Evolutionary conservation across 2,888 invertebrate genomes (phyloP), one percentile per base, ranked within the genome.

Genomic region (Apocheima hispidaria): DNA sequence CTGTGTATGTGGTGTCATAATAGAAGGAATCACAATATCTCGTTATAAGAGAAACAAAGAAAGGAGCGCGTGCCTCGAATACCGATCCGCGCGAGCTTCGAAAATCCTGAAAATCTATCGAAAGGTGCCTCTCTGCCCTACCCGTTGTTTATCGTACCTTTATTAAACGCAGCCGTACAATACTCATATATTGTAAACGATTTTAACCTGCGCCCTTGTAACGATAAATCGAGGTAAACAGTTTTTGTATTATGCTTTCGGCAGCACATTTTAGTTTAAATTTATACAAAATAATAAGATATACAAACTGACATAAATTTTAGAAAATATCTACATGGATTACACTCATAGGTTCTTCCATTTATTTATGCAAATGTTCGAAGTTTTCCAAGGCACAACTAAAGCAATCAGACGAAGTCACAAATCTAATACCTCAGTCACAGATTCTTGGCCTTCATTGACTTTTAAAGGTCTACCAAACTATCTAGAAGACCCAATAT

Each of bases 21-120:
- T 90, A 82, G 87, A 77, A 77, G 79, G 87, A 90, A 90, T 91
- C 92, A 90, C 88, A 91, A 91, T 91, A 91, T 90, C 90, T 90
- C 88, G 90, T 91, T 90, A 90, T 88, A 89, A 84, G 83, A 79
- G 84, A 90, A 90, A 90, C 90, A 91, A 91, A 91, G 90, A 89
- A 90, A 87, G 62, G 70, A 68, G 79, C 78, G 77, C 92, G 92
- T 91, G 92, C 77, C 78, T 69, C 56, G 91, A 88, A 90, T 91
- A 72, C 75, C 72, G 62, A 77, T 59, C 58, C 50, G 50, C 53
- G 40, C 62, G 52, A 52, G 66, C 71, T 66, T 66, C 64, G 71
- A 75, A 73, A 68, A 66, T 68, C 60, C 72, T 75, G 72, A 75
- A 76, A 79, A 79, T 72, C 78, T 76, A 79, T 77, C 70, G 71